These are phyloP conservation scores for Drosophila sordidapex DNA, from an alignment of 2,888 invertebrate species.

Conservation along the genomic window DNA sequence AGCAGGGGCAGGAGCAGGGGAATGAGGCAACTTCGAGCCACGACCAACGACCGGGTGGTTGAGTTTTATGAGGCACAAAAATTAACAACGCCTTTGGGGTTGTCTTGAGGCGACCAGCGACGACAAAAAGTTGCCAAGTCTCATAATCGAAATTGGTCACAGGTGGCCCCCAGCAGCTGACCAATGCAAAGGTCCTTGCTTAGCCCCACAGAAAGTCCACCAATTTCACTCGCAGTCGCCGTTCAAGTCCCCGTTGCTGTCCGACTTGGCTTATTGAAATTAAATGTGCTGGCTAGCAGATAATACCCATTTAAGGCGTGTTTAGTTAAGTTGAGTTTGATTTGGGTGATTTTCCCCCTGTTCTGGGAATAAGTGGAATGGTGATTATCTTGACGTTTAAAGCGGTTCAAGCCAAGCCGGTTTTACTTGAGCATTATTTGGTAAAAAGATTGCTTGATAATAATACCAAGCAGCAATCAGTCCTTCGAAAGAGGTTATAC, in stretches of 20 bases:
- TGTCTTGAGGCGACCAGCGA: constrained; percentile 51
- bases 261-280: constrained; percentile 69
- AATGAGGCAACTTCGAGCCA: background rate
- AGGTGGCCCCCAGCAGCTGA: constrained; percentile 71
- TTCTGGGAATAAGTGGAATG: constrained; percentile 21
- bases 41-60: constrained; percentile 54
- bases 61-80: constrained; percentile 76
- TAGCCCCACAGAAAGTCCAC: background rate
- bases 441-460: background rate
- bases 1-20: background rate
- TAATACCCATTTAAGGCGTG: constrained; percentile 77
- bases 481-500: background rate
- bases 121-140: constrained; percentile 61
- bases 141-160: constrained; percentile 82
- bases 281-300: constrained; percentile 74
- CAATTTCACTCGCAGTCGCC: background rate
- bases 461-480: background rate
- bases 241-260: constrained; percentile 1
- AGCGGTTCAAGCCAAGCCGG: constrained; percentile 4
- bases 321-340: constrained; percentile 76
- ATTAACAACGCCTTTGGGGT: constrained; percentile 77
- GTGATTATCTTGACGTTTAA: constrained; percentile 33
- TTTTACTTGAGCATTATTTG: background rate
- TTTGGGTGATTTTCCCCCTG: constrained; percentile 54
- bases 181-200: constrained; percentile 42